Percentiles rank a stretch among this genome's conserved stretches.
These are phyloP conservation scores for Propithecus perrieri DNA, from an alignment of 2,797 vertebrate genomes.

Conservation along the genomic window DNA sequence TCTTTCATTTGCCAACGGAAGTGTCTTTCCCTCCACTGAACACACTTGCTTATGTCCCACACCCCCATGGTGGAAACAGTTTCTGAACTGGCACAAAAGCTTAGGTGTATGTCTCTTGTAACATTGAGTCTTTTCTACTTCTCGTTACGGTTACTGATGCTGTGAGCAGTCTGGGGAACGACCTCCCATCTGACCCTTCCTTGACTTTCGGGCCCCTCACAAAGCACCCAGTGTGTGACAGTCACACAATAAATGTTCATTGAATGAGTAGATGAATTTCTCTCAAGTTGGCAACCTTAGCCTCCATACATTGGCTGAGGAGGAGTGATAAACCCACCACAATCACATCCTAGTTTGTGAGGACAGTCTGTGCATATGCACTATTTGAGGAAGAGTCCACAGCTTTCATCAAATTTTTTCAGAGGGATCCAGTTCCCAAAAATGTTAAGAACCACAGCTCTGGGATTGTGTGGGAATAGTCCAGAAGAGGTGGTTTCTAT, in stretches of 20 bases:
- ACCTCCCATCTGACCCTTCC: neutral
- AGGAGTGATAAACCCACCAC: neutral
- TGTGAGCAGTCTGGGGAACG: neutral
- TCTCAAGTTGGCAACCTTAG: neutral
- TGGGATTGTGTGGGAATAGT: neutral
- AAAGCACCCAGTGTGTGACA: neutral
- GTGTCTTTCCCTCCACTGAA: neutral
- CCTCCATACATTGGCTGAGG: neutral
- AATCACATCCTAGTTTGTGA: neutral
- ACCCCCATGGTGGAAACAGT: neutral
- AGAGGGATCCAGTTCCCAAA: neutral
- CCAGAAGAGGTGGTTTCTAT: neutral
- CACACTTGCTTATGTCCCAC: neutral
- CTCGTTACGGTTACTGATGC: neutral
- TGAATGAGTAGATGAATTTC: neutral
- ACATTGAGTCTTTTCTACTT: neutral
- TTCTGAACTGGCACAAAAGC: neutral
- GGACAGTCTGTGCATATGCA: accelerated
- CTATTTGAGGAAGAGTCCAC: neutral
- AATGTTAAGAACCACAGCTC: neutral
- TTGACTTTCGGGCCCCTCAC: neutral
- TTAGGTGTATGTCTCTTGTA: neutral
- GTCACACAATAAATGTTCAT: neutral
- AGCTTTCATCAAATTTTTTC: neutral
- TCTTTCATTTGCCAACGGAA: slow-evolving; percentile 25